Conservation (phyloP, 2,113 vertebrate species). For the Abramis brama region DNA sequence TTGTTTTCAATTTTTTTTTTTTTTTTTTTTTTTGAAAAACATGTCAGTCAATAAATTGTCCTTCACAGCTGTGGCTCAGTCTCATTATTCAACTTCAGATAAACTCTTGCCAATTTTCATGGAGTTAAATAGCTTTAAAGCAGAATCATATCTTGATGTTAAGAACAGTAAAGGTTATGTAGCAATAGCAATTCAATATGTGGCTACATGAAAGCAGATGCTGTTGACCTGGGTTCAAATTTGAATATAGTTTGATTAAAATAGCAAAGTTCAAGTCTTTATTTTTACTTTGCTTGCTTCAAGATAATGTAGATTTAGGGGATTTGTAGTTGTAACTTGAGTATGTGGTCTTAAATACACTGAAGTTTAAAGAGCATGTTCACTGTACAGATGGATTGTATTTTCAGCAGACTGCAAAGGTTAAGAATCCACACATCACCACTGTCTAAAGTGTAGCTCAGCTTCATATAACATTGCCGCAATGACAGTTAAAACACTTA, state of each 20-base stretch:
- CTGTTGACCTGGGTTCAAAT: neutral
- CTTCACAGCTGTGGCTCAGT: slow-evolving; percentile 19
- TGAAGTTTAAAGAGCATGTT: neutral
- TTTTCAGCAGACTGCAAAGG: neutral
- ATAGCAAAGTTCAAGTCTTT: neutral
- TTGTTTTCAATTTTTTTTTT: neutral
- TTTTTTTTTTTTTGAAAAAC: neutral
- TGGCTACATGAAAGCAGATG: neutral
- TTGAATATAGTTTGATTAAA: neutral
- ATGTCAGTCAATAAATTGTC: slow-evolving; percentile 57
- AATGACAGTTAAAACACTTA: neutral
- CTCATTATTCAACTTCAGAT: neutral
- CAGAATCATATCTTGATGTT: neutral
- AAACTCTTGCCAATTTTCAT: neutral
- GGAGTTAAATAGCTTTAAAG: neutral
- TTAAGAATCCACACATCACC: neutral
- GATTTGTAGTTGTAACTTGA: neutral
- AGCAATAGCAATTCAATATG: neutral
- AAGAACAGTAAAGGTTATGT: neutral
- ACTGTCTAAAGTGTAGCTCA: neutral
- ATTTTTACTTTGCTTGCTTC: neutral
- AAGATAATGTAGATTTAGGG: neutral
- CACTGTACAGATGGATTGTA: too few relatives aligned
- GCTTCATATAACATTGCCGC: neutral
- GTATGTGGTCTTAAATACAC: neutral